Percentiles rank a stretch among this genome's conserved stretches.
These are phyloP conservation scores for Psittacula derbiana DNA, from an alignment of 2,797 vertebrate genomes.

Conservation along the genomic window DNA sequence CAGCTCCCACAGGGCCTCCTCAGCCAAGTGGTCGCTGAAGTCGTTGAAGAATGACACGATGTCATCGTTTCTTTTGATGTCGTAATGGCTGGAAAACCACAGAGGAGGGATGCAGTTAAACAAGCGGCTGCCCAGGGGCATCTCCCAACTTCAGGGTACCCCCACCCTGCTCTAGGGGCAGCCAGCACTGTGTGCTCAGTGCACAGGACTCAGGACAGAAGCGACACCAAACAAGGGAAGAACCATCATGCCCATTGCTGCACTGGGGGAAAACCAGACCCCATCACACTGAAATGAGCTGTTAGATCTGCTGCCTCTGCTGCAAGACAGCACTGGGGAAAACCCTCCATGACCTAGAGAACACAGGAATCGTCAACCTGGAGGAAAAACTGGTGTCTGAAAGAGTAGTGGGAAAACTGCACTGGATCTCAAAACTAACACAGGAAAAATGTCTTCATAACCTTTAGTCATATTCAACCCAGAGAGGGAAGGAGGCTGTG, in stretches of 20 bases:
- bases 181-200: fast-evolving
- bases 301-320: not conserved
- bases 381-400: not conserved
- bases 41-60: constrained; percentile 98
- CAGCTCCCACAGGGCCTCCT: constrained; percentile 98
- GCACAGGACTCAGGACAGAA: fast-evolving
- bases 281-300: not conserved
- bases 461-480: not conserved
- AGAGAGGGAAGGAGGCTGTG: not conserved
- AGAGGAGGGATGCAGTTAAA: not conserved
- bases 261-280: not conserved
- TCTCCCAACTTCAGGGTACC: not conserved
- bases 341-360: not conserved
- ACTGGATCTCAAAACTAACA: not conserved
- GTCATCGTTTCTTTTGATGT: constrained; percentile 94
- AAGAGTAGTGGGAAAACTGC: not conserved
- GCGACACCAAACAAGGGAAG: not conserved
- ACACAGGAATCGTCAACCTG: not conserved
- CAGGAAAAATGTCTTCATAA: not conserved
- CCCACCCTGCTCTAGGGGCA: not conserved
- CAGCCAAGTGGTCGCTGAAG: constrained; percentile 97
- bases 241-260: fast-evolving
- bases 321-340: not conserved
- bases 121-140: not conserved
- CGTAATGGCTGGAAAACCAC: constrained; percentile 85